Evolutionary conservation across 2,113 vertebrate genomes (phyloP).

Genomic region (Callocephalon fimbriatum): DNA sequence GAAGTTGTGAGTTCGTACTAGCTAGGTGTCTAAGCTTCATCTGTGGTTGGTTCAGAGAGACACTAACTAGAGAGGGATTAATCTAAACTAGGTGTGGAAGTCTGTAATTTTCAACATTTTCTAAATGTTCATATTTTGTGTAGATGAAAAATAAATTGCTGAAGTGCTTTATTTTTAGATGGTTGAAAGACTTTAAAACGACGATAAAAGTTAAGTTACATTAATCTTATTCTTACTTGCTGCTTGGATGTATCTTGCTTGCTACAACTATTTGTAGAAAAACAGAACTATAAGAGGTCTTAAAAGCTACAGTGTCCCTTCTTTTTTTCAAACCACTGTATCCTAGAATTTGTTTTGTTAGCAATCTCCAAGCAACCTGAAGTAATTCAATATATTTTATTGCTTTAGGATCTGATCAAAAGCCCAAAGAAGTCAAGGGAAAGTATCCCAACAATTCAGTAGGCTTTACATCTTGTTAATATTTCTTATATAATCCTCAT

Average conservation of each 20-base stretch:
- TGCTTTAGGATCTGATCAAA: neutral
- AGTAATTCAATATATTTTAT: neutral
- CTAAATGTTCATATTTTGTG: neutral
- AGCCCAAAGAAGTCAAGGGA: neutral
- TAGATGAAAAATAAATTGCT: neutral
- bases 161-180: neutral
- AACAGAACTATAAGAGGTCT: neutral
- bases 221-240: neutral
- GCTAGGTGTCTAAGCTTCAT: neutral
- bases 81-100: neutral
- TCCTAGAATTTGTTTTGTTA: neutral
- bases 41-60: neutral
- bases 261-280: neutral
- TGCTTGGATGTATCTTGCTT: neutral
- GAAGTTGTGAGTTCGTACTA: neutral
- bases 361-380: rapidly evolving
- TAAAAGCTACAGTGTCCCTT: neutral
- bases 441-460: neutral
- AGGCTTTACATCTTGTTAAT: neutral
- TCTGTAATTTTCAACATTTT: neutral
- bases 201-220: neutral
- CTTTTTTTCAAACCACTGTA: neutral
- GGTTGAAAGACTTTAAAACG: neutral
- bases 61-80: rapidly evolving
- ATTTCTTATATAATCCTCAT: neutral